A percentile compares a stretch with the other conserved stretches of the same genome.
Evolutionary conservation across 2,888 invertebrate species (phyloP).

Genomic region (Fragum whitleyi): DNA sequence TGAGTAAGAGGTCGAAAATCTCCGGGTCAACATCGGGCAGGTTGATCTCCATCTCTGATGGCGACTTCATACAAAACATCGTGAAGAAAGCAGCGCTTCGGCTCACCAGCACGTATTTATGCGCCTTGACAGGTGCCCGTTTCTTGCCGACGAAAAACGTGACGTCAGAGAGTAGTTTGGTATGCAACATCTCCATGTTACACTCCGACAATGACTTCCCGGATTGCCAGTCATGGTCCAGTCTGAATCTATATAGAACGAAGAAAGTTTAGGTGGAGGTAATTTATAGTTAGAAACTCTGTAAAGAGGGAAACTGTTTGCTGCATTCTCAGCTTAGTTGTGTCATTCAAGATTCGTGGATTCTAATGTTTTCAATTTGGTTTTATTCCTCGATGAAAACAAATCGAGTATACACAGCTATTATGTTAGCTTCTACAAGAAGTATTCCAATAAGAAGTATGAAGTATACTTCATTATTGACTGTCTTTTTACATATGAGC

Average conservation of each 20-base stretch:
- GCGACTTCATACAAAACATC: slow-evolving; percentile 1
- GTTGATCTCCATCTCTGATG: background rate
- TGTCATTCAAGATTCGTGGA: no score
- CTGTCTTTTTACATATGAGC: no score
- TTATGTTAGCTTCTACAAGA: no score
- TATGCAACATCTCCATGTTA: slow-evolving; percentile 46
- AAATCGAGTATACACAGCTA: no score
- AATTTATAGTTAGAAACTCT: no score
- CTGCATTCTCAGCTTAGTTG: background rate
- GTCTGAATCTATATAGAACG: slow-evolving; percentile 3
- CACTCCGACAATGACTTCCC: slow-evolving; percentile 43
- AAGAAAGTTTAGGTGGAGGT: no score
- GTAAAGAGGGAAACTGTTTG: no score
- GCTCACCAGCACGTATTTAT: slow-evolving; percentile 28
- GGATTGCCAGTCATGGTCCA: slow-evolving; percentile 54
- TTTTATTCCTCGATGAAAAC: no score
- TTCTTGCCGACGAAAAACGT: slow-evolving; percentile 41
- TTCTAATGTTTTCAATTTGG: no score
- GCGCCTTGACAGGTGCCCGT: background rate
- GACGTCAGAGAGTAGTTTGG: slow-evolving; percentile 48
- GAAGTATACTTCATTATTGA: no score
- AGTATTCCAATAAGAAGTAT: no score
- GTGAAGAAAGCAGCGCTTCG: slow-evolving; percentile 24
- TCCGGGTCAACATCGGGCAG: slow-evolving; percentile 19
- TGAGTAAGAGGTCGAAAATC: slow-evolving; percentile 11